These are phyloP conservation scores for Calonectris borealis DNA, from an alignment of 2,113 vertebrate genomes.

Conservation along the genomic window DNA sequence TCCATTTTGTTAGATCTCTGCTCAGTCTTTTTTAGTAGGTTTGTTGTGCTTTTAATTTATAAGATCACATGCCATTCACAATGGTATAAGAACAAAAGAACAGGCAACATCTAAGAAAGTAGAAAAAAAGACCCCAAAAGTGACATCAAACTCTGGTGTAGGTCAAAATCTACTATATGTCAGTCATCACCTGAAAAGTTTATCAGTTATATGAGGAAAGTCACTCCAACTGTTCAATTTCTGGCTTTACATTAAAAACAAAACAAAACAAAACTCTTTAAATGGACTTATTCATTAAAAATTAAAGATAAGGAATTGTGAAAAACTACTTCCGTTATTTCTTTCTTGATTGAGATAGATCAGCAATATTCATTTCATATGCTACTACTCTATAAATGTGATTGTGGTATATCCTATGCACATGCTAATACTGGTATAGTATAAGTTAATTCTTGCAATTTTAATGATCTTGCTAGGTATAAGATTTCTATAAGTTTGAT, in stretches of 20 bases:
- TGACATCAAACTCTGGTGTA: neutral
- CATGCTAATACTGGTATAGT: neutral
- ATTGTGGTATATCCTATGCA: neutral
- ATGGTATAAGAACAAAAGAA: neutral
- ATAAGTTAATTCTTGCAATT: neutral
- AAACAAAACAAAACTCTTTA: neutral
- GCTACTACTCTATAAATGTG: neutral
- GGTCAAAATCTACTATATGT: neutral
- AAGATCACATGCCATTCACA: neutral
- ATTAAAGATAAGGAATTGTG: neutral
- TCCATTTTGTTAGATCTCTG: neutral
- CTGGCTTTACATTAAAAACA: neutral
- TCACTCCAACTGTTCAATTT: neutral
- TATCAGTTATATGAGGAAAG: neutral
- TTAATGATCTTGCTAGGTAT: neutral
- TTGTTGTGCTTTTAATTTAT: neutral
- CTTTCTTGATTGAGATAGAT: neutral
- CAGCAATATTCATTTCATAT: neutral
- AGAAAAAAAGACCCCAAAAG: neutral
- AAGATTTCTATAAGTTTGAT: neutral
- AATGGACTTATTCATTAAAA: neutral
- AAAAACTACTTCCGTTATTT: neutral
- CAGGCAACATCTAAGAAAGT: neutral
- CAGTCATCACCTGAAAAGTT: neutral
- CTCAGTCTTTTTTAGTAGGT: neutral